These are phyloP conservation scores for Umimayanthus kanabou DNA, from an alignment of 92 coral and sea anemone species.

Conservation along the genomic window DNA sequence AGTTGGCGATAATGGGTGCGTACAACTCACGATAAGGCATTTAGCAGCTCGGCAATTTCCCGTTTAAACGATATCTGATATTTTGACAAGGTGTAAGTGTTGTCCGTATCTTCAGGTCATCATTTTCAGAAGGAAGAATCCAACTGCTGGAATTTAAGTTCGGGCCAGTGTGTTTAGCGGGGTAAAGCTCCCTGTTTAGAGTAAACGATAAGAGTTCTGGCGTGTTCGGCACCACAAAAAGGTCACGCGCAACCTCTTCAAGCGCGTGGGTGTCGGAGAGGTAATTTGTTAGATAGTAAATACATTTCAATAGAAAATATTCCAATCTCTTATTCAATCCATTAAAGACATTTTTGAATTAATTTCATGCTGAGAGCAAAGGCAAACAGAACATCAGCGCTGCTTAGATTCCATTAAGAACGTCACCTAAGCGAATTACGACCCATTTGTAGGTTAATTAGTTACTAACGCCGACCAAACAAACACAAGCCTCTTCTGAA, in stretches of 20 bases:
- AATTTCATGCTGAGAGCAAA: constrained; percentile 47
- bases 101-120: constrained; percentile 34
- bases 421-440: constrained; percentile 39
- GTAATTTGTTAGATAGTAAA: constrained; percentile 13
- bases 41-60: constrained; percentile 24
- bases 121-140: constrained; percentile 9
- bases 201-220: neutral
- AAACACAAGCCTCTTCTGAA: constrained; percentile 17
- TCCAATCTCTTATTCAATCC: constrained; percentile 39
- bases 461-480: constrained; percentile 34
- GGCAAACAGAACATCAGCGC: constrained; percentile 39
- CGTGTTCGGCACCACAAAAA: constrained; percentile 8
- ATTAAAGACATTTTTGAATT: constrained; percentile 36
- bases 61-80: constrained; percentile 31
- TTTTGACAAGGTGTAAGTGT: constrained; percentile 13
- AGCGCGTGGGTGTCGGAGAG: constrained; percentile 36
- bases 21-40: constrained; percentile 29
- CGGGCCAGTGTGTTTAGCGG: neutral
- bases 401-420: constrained; percentile 34
- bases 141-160: constrained; percentile 28
- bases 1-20: constrained; percentile 18
- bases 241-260: neutral
- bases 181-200: neutral
- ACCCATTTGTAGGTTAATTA: constrained; percentile 31
- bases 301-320: constrained; percentile 40